Evolutionary conservation across 2,113 vertebrate species (phyloP), one percentile per base, ranked within the genome.

Genomic region (Caloenas nicobarica): DNA sequence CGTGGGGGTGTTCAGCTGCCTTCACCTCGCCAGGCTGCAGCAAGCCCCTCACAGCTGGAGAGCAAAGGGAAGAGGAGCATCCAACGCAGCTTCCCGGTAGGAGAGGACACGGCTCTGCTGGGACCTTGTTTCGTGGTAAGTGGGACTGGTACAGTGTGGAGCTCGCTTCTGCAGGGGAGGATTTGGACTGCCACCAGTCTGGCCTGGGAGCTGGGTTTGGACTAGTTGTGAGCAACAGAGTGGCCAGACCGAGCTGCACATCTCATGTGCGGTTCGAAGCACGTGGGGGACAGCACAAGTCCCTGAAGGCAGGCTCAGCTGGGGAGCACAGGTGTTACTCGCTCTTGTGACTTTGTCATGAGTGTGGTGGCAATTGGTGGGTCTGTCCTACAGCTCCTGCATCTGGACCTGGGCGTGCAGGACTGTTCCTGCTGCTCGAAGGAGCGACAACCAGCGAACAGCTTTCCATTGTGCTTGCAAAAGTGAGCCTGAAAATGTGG

Each of bases 181-280:
- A 16, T 78, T 53, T 38, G 77, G 69, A 7, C 38, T 72, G 33
- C 19, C 44, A 46, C 36, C 70, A 66, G 61, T n/a, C 13, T 0
- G 0, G 24, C 31, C n/a, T 68, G 58, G 48, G 44, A 53, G 31
- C 18, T 0, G 2, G 8, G 28, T 77, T 13, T 38, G 64, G 42
- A 1, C 29, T 29, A 44, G 38, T 11, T 31, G 34, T 28, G 44
- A 84, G 56, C 24, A 48, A 14, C 33, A 22, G 26, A 3, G 7
- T 9, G 65, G 31, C 23, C 13, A 6, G 28, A 60, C 16, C 0
- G 3, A 22, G 65, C 46, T 40, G 60, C 44, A 19, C 0, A 3
- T 19, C 1, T 1, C 0, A 0, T 6, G 4, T 5, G 42, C 0
- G 4, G 22, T 48, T 81, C 25, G 9, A 38, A 34, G 66, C n/a